These are phyloP conservation scores for Macrochelys suwanniensis DNA, from an alignment of 2,797 vertebrate species.

Conservation along the genomic window DNA sequence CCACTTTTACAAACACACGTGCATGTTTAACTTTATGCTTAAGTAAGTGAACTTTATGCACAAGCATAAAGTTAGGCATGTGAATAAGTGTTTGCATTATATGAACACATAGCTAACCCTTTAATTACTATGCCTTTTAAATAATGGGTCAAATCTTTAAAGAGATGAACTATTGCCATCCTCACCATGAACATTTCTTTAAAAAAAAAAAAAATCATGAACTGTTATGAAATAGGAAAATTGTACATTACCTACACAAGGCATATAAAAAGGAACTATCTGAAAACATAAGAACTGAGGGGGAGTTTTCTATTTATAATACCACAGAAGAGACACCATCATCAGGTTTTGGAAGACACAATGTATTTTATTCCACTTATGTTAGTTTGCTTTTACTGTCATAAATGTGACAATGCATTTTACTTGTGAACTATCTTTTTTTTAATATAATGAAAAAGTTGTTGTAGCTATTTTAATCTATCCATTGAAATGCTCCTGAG, in stretches of 20 bases:
- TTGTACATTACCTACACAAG: not conserved
- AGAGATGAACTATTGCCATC: not conserved
- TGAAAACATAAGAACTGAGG: not conserved
- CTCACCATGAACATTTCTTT: not conserved
- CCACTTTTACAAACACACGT: not conserved
- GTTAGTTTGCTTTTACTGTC: not conserved
- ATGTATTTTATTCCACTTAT: not conserved
- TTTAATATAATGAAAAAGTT: not conserved
- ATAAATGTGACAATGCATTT: not conserved
- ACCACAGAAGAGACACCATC: slow-evolving; percentile 6
- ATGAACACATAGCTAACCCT: not conserved
- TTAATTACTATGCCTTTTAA: not conserved
- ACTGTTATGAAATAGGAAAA: not conserved
- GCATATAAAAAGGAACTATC: not conserved
- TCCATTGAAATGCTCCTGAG: slow-evolving; percentile 14
- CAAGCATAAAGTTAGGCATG: not conserved
- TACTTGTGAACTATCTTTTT: not conserved
- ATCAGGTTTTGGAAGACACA: slow-evolving; percentile 59
- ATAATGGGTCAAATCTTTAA: not conserved
- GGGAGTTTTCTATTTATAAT: not conserved
- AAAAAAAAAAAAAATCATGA: not conserved
- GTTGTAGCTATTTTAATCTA: not conserved
- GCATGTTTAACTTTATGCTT: not conserved
- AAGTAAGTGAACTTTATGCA: not conserved
- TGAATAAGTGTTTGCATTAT: not conserved